Conservation (phyloP, 2,113 vertebrate species). For the Chloebia gouldiae region DNA sequence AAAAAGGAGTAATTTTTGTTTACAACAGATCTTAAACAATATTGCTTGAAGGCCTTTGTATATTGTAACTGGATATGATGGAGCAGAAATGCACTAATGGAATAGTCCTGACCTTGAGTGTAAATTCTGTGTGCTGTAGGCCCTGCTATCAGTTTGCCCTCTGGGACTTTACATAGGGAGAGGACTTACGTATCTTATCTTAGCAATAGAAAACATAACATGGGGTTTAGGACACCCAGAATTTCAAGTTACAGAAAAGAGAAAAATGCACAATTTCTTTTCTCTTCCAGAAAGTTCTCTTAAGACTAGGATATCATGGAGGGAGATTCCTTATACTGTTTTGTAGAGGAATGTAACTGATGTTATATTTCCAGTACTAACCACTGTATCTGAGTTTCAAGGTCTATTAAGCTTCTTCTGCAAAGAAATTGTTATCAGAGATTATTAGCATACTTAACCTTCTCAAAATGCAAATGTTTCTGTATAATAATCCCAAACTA, state of each 20-base stretch:
- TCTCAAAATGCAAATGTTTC: neutral
- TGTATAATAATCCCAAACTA: neutral
- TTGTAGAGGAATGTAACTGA: neutral
- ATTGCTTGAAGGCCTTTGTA: neutral
- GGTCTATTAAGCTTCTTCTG: neutral
- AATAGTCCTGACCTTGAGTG: neutral
- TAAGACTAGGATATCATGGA: neutral
- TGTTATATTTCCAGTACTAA: neutral
- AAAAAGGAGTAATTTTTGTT: neutral
- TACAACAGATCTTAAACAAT: neutral
- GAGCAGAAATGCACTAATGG: neutral
- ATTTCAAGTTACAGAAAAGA: neutral
- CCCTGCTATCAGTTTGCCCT: neutral
- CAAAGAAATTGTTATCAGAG: neutral
- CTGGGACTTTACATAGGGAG: neutral
- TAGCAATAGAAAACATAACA: accelerated
- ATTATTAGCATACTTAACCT: neutral
- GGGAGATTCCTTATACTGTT: neutral
- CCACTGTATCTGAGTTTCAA: neutral
- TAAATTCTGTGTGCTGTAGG: neutral
- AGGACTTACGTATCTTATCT: neutral
- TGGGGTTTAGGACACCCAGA: neutral
- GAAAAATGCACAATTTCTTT: neutral
- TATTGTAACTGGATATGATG: neutral
- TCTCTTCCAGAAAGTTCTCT: neutral